Base-by-base conservation (phyloP, 1,140 invertebrate genomes). In the Drosophila aff. region DNA sequence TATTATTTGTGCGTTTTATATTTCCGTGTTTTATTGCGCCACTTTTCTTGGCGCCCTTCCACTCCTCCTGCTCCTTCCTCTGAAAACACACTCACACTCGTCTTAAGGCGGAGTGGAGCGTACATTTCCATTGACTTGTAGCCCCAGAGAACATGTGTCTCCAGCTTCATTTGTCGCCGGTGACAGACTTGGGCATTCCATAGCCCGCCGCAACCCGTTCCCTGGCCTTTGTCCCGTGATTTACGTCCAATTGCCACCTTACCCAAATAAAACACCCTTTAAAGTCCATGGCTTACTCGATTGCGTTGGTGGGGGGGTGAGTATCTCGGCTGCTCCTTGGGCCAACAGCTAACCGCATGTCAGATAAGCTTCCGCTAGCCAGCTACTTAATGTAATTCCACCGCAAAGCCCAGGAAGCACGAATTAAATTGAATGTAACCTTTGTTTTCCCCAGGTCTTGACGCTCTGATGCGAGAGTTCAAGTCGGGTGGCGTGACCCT, bases 401-500 rank as follows among this genome's bases (percentile, higher is more conserved):
- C 21, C 13, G 6, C 33, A 38, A 76, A 26, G 38, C 36, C 16
- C 13, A 23, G 15, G 1, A 31, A 11, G 15, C 18, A 31, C 8
- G 33, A 55, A 55, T 38, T 38, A 23, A 55, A 55, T 47, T 36
- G 40, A 8, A 31, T 41, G 44, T 3, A 6, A 4, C 18, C 50
- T 41, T 31, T 40, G 13, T 60, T 59, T n/a, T 64, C 36, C 79
- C 6, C 68, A 93, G 92, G 92, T 93, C 84, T 93, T 92, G 92
- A 93, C 91, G 92, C 92, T 93, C 67, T 93, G 86, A 87, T 93
- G 44, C 79, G 86, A 13, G 91, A 93, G 74, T 86, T 93, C 65
- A 92, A 92, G 71, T 92, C 91, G 53, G 92, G 92, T 28, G 85
- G 81, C 31, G 92, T 93, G n/a, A 93, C 92, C 10, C 64, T 93